Evolutionary conservation across 92 coral and sea anemone genomes (phyloP).

Genomic region (Muricea muricata): DNA sequence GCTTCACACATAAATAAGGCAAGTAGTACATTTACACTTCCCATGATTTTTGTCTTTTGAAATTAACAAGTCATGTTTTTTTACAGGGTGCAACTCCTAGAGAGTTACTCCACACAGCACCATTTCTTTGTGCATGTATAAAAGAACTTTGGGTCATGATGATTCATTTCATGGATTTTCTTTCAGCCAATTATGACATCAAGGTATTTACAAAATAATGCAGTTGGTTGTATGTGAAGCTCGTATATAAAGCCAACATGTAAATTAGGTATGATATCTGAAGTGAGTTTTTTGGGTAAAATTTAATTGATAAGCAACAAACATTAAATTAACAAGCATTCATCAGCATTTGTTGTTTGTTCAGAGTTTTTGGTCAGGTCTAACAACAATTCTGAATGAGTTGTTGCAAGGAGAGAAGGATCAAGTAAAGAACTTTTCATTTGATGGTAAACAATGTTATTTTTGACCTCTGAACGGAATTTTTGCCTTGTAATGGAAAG

Average conservation of each 20-base stretch:
- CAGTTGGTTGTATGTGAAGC: too few species aligned
- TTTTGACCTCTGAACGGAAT: too few species aligned
- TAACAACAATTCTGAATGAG: slow-evolving; percentile 77
- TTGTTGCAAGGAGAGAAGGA: slow-evolving; percentile 56
- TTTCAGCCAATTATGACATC: slow-evolving; percentile 61
- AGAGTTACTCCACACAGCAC: slow-evolving; percentile 57
- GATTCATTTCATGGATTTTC: slow-evolving; percentile 74
- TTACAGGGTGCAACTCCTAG: slow-evolving; percentile 60
- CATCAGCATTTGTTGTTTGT: too few species aligned
- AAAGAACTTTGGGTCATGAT: slow-evolving; percentile 80
- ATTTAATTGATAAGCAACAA: too few species aligned
- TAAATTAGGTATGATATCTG: too few species aligned
- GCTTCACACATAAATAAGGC: slow-evolving; percentile 26
- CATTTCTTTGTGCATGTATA: slow-evolving; percentile 80
- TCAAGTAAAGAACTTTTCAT: neutral
- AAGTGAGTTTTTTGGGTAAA: too few species aligned
- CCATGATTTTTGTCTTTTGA: too few species aligned
- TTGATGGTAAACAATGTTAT: slow-evolving; percentile 8
- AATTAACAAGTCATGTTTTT: neutral
- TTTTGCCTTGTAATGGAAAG: too few species aligned
- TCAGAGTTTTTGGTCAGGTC: slow-evolving; percentile 88
- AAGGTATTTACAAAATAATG: slow-evolving; percentile 58
- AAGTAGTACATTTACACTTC: neutral
- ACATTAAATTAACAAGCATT: too few species aligned
- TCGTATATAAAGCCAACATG: too few species aligned